These are phyloP conservation scores for Mareca penelope DNA, from an alignment of 2,797 vertebrate species.

Conservation along the genomic window DNA sequence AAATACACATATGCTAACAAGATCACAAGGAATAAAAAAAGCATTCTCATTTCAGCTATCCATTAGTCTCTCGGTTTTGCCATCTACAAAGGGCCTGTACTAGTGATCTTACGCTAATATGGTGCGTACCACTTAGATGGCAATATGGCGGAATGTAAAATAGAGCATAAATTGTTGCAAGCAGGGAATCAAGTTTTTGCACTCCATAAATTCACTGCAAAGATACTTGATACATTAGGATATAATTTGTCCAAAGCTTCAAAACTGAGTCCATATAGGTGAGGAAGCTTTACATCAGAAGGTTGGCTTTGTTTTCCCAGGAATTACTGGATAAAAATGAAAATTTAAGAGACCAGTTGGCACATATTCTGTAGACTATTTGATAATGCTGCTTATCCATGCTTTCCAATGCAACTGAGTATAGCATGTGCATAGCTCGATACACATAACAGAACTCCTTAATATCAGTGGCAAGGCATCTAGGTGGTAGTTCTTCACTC, in stretches of 20 bases:
- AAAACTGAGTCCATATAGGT: neutral
- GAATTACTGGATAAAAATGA: neutral
- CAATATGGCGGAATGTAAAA: neutral
- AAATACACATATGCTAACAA: constrained; percentile 59
- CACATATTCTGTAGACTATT: neutral
- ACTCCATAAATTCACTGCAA: constrained; percentile 39
- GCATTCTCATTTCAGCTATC: constrained; percentile 23
- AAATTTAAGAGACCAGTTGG: neutral
- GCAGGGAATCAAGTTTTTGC: constrained; percentile 5
- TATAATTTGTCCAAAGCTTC: neutral
- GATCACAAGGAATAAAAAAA: constrained; percentile 60
- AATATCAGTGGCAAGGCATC: neutral
- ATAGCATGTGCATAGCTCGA: rapidly evolving
- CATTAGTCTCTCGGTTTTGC: constrained; percentile 57
- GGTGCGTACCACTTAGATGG: neutral
- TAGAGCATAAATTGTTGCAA: neutral
- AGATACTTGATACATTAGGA: neutral
- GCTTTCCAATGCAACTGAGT: neutral
- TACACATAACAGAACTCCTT: neutral
- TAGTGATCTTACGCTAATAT: constrained; percentile 28
- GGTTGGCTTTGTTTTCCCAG: neutral
- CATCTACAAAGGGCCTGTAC: constrained; percentile 24
- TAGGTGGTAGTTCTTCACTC: neutral
- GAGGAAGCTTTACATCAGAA: neutral
- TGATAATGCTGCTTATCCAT: neutral